Evolutionary conservation across 2,113 vertebrate genomes (phyloP).

Genomic region (Andinoacara biseriatus): DNA sequence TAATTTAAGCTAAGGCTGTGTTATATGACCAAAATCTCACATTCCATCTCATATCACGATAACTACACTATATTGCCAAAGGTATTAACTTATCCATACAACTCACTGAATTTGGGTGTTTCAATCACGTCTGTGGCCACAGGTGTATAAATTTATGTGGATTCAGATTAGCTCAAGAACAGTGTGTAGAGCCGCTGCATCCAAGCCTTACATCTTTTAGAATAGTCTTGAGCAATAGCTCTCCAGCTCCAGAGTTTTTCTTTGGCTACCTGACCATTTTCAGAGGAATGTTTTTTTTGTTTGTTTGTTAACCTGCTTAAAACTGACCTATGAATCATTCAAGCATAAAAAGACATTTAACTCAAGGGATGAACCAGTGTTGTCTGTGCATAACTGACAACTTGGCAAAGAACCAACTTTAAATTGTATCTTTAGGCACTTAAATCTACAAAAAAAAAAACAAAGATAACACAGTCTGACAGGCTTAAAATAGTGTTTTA

Average conservation of each 20-base stretch:
- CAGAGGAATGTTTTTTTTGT: background rate
- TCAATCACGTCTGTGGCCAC: too few species aligned
- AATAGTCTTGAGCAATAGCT: background rate
- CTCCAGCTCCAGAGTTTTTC: background rate
- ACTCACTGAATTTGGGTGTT: too few species aligned
- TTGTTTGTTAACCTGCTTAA: background rate
- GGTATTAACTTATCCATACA: too few species aligned
- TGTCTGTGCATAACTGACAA: background rate
- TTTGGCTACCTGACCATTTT: background rate
- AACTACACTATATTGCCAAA: background rate
- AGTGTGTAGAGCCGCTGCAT: too few species aligned
- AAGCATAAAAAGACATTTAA: background rate
- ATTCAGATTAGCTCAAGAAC: too few species aligned
- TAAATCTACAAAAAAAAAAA: background rate
- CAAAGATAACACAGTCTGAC: background rate
- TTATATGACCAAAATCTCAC: background rate
- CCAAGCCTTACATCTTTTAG: background rate
- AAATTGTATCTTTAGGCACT: background rate
- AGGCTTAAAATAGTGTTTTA: background rate
- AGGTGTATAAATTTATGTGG: too few species aligned
- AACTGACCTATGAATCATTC: background rate
- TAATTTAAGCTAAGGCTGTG: background rate
- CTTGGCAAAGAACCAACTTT: background rate
- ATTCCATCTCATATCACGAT: background rate
- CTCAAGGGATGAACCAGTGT: background rate